Evolutionary conservation across 2,797 vertebrate genomes (phyloP), one percentile per base, ranked within the genome.

Genomic region (Eptatretus atami): DNA sequence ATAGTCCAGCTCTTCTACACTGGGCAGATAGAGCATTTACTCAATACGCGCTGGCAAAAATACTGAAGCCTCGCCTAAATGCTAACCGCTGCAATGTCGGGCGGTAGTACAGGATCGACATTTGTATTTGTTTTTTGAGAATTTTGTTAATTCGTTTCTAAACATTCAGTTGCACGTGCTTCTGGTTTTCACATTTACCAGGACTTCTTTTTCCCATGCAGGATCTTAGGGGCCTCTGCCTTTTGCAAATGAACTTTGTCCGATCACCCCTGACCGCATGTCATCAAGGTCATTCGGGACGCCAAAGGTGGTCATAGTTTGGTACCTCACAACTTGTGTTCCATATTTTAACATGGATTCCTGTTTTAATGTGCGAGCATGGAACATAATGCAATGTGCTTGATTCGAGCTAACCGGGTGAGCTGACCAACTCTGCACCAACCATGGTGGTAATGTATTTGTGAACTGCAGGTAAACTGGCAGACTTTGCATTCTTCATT

Each of bases 401-500:
- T 44, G 19, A 19, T 19, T n/a, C n/a, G 19, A 19, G 19, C 19
- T 19, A 54, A 65, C 57, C 60, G 1, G 61, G 10, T 52, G 12
- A 2, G 2, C 19, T 66, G 13, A 52, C 65, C 3, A 67, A 63
- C n/a, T 25, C 1, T 63, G 5, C 13, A 2, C 63, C 65, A n/a
- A 2, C 63, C 65, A 14, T 63, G 64, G 1, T 64, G 68, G 0
- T 65, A 64, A 64, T 69, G 63, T 65, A 10, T 55, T 52, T 74
- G 69, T 14, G 54, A 63, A 13, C 52, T 44, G n/a, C 64, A 98
- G 92, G 92, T 98, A 67, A 98, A 98, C 73, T 96, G 92, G 92
- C 90, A 98, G 90, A 98, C 73, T 98, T 98, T 68, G 92, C 90
- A 1, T 98, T 98, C 75, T 98, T 98, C 2, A 98, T 71, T 87